phyloP scores from a whole-genome alignment of 2,888 invertebrate species.

The Cerceris rybyensis region DNA sequence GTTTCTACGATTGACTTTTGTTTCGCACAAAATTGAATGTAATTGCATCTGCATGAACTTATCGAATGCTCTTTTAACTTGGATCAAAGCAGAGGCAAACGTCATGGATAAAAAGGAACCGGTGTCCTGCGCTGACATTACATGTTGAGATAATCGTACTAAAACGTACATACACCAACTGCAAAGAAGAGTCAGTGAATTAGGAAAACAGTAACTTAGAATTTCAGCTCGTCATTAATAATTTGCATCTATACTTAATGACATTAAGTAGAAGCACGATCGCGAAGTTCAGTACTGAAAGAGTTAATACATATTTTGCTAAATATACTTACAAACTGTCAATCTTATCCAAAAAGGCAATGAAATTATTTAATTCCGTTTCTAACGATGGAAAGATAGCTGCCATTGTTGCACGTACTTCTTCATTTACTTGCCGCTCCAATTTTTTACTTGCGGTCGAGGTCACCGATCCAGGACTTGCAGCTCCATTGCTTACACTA shows the following conservation, averaged over 20 bases:
- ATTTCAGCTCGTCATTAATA: no score
- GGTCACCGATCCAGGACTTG: conserved; percentile 76
- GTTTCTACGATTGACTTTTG: conserved; percentile 87
- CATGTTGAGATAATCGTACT: conserved; percentile 95
- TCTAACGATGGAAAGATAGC: conserved; percentile 95
- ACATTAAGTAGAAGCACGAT: no score
- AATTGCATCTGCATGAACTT: conserved; percentile 93
- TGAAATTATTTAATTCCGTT: conserved; percentile 92
- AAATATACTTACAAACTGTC: conserved; percentile 91
- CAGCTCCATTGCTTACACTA: conserved; percentile 71
- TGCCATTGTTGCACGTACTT: conserved; percentile 93
- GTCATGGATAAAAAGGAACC: conserved; percentile 94
- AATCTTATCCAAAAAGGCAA: conserved; percentile 92
- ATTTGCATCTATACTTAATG: no score
- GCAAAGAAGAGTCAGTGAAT: conserved; percentile 63
- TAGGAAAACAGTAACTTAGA: not conserved
- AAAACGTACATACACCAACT: conserved; percentile 97
- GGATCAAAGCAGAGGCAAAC: conserved; percentile 92
- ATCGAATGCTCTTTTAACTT: conserved; percentile 95
- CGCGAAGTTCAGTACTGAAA: no score
- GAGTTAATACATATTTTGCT: not conserved
- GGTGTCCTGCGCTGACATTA: conserved; percentile 93
- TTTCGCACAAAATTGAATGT: conserved; percentile 89
- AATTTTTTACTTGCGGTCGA: conserved; percentile 83
- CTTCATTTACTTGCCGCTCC: conserved; percentile 89